Evolutionary conservation across 2,888 invertebrate species (phyloP).

Genomic region (Gymnosoma rotundatum): DNA sequence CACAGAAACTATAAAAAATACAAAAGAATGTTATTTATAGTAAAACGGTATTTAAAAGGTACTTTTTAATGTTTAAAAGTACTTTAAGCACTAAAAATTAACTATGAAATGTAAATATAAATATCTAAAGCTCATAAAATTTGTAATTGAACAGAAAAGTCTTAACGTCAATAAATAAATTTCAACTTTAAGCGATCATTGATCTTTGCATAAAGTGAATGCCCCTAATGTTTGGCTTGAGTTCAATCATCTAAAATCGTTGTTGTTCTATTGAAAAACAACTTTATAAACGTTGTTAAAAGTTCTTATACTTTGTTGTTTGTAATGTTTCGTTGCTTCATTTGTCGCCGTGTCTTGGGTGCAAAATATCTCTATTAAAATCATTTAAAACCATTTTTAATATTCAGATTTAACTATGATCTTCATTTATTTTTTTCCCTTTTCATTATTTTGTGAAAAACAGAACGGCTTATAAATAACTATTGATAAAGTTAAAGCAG

Average conservation of each 20-base stretch:
- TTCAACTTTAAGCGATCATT: background rate
- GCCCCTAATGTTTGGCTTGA: slow-evolving; percentile 2
- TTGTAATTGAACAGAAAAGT: no score
- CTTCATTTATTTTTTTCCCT: slow-evolving; percentile 35
- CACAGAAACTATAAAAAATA: background rate
- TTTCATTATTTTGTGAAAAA: slow-evolving; percentile 37
- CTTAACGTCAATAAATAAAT: no score
- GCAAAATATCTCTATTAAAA: slow-evolving; percentile 62
- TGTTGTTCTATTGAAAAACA: slow-evolving; percentile 10
- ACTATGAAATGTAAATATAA: no score
- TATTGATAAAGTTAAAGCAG: slow-evolving; percentile 51
- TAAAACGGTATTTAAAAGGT: no score
- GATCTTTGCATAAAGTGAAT: slow-evolving; percentile 10
- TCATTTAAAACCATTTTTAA: slow-evolving; percentile 71
- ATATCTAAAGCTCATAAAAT: no score
- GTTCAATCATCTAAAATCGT: background rate
- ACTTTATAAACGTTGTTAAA: slow-evolving; percentile 31
- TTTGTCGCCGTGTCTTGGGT: slow-evolving; percentile 57
- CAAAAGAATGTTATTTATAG: no score
- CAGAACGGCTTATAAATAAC: slow-evolving; percentile 30
- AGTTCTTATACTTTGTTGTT: slow-evolving; percentile 4
- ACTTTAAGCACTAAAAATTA: no score
- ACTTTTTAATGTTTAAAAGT: no score
- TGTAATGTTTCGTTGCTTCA: slow-evolving; percentile 7
- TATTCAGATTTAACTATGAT: slow-evolving; percentile 71